phyloP scores from a whole-genome alignment of 2,797 vertebrate species.

The Masticophis lateralis region DNA sequence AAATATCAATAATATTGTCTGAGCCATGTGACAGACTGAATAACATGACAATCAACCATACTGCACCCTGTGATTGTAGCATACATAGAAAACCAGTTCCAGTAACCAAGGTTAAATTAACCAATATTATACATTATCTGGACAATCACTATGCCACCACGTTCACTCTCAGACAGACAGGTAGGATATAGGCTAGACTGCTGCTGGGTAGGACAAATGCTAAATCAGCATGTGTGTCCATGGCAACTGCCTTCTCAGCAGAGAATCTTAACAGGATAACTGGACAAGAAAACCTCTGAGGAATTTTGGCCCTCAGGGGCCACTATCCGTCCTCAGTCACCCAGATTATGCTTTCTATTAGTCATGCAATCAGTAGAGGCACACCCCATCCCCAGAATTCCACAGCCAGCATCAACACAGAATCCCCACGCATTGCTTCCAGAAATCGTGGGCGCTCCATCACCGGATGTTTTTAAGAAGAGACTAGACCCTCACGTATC shows the following conservation, averaged over 20 bases:
- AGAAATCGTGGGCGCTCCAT: too few relatives aligned
- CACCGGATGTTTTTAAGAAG: too few relatives aligned
- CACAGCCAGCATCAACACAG: too few relatives aligned
- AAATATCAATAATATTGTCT: neutral
- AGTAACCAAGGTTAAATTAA: neutral
- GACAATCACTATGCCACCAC: neutral
- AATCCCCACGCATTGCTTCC: too few relatives aligned
- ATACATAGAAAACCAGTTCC: neutral
- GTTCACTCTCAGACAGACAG: neutral
- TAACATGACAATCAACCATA: neutral
- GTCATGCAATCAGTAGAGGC: neutral
- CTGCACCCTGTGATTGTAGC: neutral
- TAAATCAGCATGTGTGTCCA: neutral
- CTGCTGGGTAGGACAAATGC: neutral
- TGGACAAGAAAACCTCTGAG: neutral
- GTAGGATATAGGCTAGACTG: neutral
- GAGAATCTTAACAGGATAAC: neutral
- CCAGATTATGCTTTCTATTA: neutral
- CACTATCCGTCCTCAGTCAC: rapidly evolving
- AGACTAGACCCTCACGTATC: too few relatives aligned
- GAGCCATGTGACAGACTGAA: neutral
- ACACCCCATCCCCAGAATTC: too few relatives aligned
- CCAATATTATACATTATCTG: neutral
- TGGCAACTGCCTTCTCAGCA: neutral
- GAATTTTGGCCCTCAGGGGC: neutral